Percentiles rank a stretch among this genome's conserved stretches.
Evolutionary conservation across 1,140 invertebrate genomes (phyloP).

Genomic region (Pentalonia nigronervosa): DNA sequence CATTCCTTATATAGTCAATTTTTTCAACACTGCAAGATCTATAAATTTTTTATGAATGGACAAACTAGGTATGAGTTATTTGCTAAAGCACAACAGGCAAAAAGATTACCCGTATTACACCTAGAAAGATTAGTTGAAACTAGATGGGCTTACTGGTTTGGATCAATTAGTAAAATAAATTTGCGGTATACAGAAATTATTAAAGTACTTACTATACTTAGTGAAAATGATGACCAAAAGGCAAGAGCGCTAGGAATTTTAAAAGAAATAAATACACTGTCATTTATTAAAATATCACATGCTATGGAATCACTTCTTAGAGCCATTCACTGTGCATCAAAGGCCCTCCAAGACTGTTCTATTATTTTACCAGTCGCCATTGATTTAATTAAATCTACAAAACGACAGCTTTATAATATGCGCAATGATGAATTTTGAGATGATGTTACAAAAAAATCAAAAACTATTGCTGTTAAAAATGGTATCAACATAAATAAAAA

Average conservation of each 20-base stretch:
- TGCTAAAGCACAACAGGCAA: neutral
- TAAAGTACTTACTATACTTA: conserved; percentile 19
- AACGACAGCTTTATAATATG: neutral
- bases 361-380: neutral
- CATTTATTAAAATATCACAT: neutral
- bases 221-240: neutral
- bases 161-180: conserved; percentile 10
- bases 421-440: neutral
- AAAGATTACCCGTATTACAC: neutral
- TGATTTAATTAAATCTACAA: conserved; percentile 8
- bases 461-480: conserved; percentile 7
- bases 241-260: conserved; percentile 14
- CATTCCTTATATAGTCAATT: neutral
- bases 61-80: conserved; percentile 41
- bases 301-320: conserved; percentile 11
- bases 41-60: conserved; percentile 33
- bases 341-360: neutral
- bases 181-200: conserved; percentile 8
- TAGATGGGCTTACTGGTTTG: conserved; percentile 12
- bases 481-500: neutral
- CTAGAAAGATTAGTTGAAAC: conserved; percentile 22
- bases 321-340: neutral
- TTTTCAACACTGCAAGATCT: conserved; percentile 29
- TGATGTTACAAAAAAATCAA: neutral
- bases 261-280: neutral